Evolutionary conservation across 2,797 vertebrate species (phyloP).

Genomic region (Sebastiscus albofasciatus): DNA sequence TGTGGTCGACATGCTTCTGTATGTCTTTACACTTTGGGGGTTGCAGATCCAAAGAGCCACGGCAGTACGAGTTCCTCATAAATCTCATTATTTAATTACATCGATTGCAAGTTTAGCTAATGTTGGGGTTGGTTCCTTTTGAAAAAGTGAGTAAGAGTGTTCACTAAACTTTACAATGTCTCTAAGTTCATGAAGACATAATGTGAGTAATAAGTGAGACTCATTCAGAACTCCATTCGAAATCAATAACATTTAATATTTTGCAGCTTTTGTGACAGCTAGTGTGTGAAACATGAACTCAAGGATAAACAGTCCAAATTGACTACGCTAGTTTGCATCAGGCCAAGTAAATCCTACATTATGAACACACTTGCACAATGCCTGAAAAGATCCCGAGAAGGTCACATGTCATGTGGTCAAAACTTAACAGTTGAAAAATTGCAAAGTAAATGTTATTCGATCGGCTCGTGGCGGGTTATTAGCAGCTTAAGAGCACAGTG

Average conservation of each 20-base stretch:
- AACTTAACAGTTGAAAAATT: not conserved
- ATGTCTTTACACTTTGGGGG: constrained; percentile 4
- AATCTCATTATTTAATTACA: not conserved
- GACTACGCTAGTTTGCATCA: not conserved
- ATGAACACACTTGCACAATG: not conserved
- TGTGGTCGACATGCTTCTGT: not conserved
- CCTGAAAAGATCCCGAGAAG: not conserved
- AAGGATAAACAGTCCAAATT: rapidly evolving
- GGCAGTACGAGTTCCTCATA: not conserved
- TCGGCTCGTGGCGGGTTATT: not conserved
- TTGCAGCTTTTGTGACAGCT: not conserved
- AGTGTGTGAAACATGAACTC: not conserved
- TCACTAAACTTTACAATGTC: not conserved
- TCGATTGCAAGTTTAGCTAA: not conserved
- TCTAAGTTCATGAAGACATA: not conserved
- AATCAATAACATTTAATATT: not conserved
- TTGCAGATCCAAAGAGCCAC: not conserved
- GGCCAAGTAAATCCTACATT: not conserved
- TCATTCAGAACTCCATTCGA: not conserved
- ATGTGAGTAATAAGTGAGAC: not conserved
- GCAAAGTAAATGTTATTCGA: not conserved
- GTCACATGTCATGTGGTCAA: not conserved
- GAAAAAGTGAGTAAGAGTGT: not conserved
- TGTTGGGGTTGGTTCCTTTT: not conserved
- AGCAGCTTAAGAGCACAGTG: not conserved